Evolutionary conservation across 2,888 invertebrate genomes (phyloP).

Genomic region (Caenorhabditis zanzibari): DNA sequence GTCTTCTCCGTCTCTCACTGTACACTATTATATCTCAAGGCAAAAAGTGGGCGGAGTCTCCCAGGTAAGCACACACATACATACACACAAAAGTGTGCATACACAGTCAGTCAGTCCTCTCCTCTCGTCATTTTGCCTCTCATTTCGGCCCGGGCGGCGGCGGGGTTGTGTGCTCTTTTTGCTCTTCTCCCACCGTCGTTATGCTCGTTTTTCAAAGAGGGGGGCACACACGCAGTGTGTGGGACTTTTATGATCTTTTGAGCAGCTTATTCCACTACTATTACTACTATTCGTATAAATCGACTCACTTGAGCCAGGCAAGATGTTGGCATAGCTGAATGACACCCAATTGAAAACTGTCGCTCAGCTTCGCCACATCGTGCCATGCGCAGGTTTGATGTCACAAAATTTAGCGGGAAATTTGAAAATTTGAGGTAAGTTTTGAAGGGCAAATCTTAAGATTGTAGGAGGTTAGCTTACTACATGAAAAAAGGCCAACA

Average conservation of each 20-base stretch:
- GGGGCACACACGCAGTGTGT: too few relatives aligned
- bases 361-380: constrained; percentile 9
- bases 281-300: not conserved
- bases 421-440: too few relatives aligned
- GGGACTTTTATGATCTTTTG: not conserved
- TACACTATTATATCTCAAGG: not conserved
- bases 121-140: not conserved
- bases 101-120: constrained; percentile 13
- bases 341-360: not conserved
- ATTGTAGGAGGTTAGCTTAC: too few relatives aligned
- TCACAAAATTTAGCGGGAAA: not conserved
- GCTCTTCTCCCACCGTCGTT: not conserved
- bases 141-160: not conserved
- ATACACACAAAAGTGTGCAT: constrained; percentile 35
- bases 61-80: constrained; percentile 33
- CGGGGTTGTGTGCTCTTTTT: constrained; percentile 18
- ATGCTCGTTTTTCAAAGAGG: not conserved
- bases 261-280: not conserved
- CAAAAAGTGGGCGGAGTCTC: constrained; percentile 26
- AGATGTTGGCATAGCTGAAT: constrained; percentile 9
- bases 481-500: too few relatives aligned
- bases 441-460: too few relatives aligned
- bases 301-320: not conserved
- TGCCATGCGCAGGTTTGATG: constrained; percentile 5
- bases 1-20: not conserved